Evolutionary conservation across 2,113 vertebrate species (phyloP).

Genomic region (Maccullochella peelii): DNA sequence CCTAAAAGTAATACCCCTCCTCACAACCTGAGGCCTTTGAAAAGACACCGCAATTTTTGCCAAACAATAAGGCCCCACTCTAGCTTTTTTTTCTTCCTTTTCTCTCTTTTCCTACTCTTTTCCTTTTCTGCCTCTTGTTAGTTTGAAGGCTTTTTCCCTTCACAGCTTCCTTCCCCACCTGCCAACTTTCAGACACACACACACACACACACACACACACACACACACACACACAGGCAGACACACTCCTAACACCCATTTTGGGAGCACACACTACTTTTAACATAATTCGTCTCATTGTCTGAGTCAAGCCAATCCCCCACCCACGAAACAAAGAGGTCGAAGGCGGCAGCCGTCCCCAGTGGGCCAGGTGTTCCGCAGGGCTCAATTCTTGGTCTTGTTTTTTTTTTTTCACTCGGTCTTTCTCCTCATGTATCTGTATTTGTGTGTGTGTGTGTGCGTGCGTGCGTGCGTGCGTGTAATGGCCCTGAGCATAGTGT

Average conservation of each 20-base stretch:
- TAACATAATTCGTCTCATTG: conserved; percentile 81
- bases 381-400: conserved; percentile 70
- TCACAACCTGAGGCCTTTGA: conserved; percentile 32
- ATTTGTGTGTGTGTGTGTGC: conserved; percentile 34
- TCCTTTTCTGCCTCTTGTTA: conserved; percentile 37
- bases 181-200: conserved; percentile 50
- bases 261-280: conserved; percentile 77
- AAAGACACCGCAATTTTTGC: conserved; percentile 36
- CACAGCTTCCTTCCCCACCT: conserved; percentile 56
- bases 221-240: conserved; percentile 12
- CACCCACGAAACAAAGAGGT: conserved; percentile 79
- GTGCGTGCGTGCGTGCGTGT: conserved; percentile 73
- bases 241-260: conserved; percentile 74
- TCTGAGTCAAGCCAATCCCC: conserved; percentile 72
- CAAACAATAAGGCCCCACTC: conserved; percentile 32
- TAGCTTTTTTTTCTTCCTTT: background rate
- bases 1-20: conserved; percentile 40
- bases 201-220: conserved; percentile 19
- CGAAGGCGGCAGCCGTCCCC: conserved; percentile 86
- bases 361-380: conserved; percentile 94
- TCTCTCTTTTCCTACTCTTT: conserved; percentile 8
- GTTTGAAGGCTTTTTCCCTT: conserved; percentile 46
- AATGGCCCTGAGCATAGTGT: conserved; percentile 88
- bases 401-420: conserved; percentile 25
- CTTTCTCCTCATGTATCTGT: conserved; percentile 58